Conservation (phyloP, 2,888 invertebrate species). For the Tenthredo scrophulariae region DNA sequence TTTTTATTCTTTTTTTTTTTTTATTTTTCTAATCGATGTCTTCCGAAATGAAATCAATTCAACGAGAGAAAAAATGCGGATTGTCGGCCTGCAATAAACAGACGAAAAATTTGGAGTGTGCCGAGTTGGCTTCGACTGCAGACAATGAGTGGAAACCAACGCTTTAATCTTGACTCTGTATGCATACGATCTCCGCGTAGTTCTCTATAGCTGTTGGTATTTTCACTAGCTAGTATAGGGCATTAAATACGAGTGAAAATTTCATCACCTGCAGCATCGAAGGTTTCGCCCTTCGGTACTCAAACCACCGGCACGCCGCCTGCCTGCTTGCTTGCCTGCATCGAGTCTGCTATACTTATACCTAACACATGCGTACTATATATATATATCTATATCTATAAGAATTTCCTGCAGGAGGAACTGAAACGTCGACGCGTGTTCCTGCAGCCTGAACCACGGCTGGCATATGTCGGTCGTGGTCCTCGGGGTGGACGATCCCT, state of each 20-base stretch:
- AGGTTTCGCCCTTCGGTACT: background rate
- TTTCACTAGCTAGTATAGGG: background rate
- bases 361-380: slow-evolving; percentile 37
- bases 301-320: background rate
- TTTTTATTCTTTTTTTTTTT: too few species aligned
- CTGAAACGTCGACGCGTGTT: slow-evolving; percentile 2
- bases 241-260: slow-evolving; percentile 38
- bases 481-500: slow-evolving; percentile 48
- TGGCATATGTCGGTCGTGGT: slow-evolving; percentile 41
- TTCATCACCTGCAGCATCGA: slow-evolving; percentile 32
- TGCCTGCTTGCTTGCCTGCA: background rate
- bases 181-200: background rate
- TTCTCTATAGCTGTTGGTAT: background rate
- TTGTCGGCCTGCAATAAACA: too few species aligned
- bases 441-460: background rate
- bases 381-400: background rate
- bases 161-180: too few species aligned
- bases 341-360: slow-evolving; percentile 53
- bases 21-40: too few species aligned
- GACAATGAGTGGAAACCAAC: too few species aligned
- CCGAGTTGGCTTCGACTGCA: too few species aligned
- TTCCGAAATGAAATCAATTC: too few species aligned
- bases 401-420: slow-evolving; percentile 6
- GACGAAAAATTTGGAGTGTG: too few species aligned
- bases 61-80: too few species aligned